Percentiles rank a stretch among this genome's conserved stretches.
These are phyloP conservation scores for Daboia siamensis DNA, from an alignment of 2,113 vertebrate species.

Conservation along the genomic window DNA sequence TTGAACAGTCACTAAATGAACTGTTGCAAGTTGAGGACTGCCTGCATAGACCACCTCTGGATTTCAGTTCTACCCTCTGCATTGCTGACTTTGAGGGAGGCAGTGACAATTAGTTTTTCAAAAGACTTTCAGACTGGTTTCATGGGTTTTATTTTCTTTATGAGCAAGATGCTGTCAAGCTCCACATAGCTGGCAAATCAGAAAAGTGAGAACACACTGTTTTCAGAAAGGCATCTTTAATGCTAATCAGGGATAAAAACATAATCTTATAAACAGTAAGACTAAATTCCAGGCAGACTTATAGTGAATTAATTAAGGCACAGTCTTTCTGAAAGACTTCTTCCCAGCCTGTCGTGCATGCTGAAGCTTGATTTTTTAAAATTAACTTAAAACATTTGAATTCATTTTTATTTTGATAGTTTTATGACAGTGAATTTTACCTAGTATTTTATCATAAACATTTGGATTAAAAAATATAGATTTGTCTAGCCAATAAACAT, in stretches of 20 bases:
- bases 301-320: neutral
- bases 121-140: neutral
- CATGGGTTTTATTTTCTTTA: neutral
- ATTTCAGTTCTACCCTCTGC: neutral
- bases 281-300: neutral
- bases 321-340: neutral
- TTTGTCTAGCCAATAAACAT: neutral
- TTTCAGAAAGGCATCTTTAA: neutral
- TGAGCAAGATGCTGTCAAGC: neutral
- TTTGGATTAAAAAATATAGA: neutral
- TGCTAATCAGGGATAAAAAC: neutral
- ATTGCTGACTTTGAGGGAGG: neutral
- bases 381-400: neutral
- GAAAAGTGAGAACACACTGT: neutral
- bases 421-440: neutral
- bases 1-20: too few species aligned
- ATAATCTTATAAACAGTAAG: neutral
- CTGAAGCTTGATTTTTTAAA: neutral
- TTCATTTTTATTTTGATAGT: neutral
- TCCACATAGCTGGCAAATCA: neutral
- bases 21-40: too few species aligned
- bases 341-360: neutral
- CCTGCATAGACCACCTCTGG: neutral
- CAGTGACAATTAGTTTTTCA: neutral
- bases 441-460: neutral